Base-by-base conservation (phyloP, 2,888 invertebrate genomes). In the Caenorhabditis angaria region DNA sequence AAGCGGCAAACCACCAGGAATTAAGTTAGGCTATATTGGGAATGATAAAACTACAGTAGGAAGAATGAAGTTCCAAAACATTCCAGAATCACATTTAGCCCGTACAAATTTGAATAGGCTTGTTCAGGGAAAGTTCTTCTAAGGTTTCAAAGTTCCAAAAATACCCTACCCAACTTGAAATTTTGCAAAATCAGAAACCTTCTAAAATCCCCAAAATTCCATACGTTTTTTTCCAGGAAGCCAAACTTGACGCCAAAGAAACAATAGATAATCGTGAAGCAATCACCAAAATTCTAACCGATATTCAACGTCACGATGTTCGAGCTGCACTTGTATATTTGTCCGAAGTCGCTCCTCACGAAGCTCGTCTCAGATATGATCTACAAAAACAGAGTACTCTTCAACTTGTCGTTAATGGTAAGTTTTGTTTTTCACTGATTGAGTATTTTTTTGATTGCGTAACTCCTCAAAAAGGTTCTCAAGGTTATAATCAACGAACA, bases 311-410 rank as follows among this genome's bases (percentile, higher is more conserved):
- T 22, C 60, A 67, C 35, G 59, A 70, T 8, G 65, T 67, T 12
- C n/a, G 6, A 12, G 70, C 78, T 20, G 66, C 78, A 8, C n/a
- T 73, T 8, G 53, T 61, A 1, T 77, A 60, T 51, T 28, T 79
- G 4, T 53, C 53, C 12, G 56, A 41, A 10, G 4, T n/a, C 22
- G 70, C 74, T 2, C 59, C 65, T 18, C 64, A 70, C 1, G 79
- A 79, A 24, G 24, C 18, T 12, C 5, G 18, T 4, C 55, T 78
- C 3, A 61, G 62, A 12, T 69, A 24, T 41, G 72, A 70, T 50
- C 51, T 77, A 2, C 55, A 65, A 20, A 71, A 70, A 25, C 76
- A 77, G 28, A 24, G 61, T 20, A 68, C 71, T 24, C 55, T 71
- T 1, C 74, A 71, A 51, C 57, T 59, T 24, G 59, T 74, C 6